Evolutionary conservation across 2,888 invertebrate genomes (phyloP), one percentile per base, ranked within the genome.

Genomic region (Oxyteleia sp.): DNA sequence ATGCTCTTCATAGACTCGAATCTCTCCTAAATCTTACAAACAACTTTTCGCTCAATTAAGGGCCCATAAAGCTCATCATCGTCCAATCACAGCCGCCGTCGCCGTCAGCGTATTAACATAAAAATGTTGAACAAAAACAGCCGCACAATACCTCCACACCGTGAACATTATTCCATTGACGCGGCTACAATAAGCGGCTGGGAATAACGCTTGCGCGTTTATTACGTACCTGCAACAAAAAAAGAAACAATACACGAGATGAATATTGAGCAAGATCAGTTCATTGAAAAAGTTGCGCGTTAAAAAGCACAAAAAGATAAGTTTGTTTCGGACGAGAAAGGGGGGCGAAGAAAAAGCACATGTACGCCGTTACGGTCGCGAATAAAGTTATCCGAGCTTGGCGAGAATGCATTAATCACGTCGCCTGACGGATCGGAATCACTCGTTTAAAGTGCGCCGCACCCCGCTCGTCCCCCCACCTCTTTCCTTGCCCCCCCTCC

Each of bases 221-320:
- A 75, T 71, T 64, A 85, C 86, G 45, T 85, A 86, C 86, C 85
- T 85, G 84, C 5, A 84, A 87, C 84, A 85, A 79, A 78, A n/a
- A 59, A 69, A 38, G 35, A 63, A 29, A 55, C 32, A 57, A 57
- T n/a, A 64, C 8, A 10, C 15, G 32, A 7, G 49, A 35, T 16
- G 64, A 81, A 71, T 64, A 35, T 68, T 51, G 45, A 55, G 32
- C 45, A 68, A 49, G 72, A 75, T 80, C 64, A 57, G 63, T 63
- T 69, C 63, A 35, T 47, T 55, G 55, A 63, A 71, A 72, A 53
- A 57, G 4, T 4, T 8, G 49, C 20, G 15, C 43, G 61, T 20
- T 29, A 57, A 63, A 78, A 53, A 69, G 71, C 32, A 23, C 57
- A 49, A 72, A 71, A 63, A 55, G 63, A 68, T 55, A 59, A 47